Evolutionary conservation across 2,113 vertebrate species (phyloP).

Genomic region (Camelus bactrianus): DNA sequence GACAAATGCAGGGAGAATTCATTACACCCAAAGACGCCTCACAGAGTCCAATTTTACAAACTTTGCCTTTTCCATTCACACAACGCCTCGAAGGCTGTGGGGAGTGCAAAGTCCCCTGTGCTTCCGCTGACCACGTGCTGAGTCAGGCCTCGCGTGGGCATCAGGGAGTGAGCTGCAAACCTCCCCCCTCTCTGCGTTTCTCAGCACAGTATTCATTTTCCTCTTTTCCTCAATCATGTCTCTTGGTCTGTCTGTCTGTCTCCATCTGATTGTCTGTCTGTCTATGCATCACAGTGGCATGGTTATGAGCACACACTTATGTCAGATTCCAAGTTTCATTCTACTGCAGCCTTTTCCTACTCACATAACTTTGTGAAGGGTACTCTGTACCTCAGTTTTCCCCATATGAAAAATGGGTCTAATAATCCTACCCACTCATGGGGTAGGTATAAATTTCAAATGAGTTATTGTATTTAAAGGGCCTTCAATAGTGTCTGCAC

Average conservation of each 20-base stretch:
- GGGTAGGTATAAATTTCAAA: neutral
- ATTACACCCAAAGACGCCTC: conserved; percentile 60
- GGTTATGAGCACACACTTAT: accelerated
- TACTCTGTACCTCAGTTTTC: conserved; percentile 2
- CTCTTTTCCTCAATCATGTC: neutral
- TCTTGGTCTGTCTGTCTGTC: neutral
- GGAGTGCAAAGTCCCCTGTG: neutral
- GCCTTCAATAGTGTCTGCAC: neutral
- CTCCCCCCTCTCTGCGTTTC: neutral
- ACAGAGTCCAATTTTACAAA: conserved; percentile 72
- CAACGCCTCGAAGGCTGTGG: neutral
- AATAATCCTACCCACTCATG: neutral
- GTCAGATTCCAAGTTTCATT: neutral
- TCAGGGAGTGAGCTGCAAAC: neutral
- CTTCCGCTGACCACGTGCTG: neutral
- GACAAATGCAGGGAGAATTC: conserved; percentile 83
- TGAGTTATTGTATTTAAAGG: neutral
- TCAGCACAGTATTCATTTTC: neutral
- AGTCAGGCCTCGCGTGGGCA: neutral
- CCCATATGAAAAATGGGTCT: neutral
- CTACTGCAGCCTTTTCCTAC: neutral
- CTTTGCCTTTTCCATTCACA: conserved; percentile 46
- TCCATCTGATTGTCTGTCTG: neutral
- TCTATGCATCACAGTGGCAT: too few relatives aligned
- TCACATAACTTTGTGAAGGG: neutral